phyloP scores from a whole-genome alignment of 2,797 vertebrate species.

The Hyperoplus immaculatus region DNA sequence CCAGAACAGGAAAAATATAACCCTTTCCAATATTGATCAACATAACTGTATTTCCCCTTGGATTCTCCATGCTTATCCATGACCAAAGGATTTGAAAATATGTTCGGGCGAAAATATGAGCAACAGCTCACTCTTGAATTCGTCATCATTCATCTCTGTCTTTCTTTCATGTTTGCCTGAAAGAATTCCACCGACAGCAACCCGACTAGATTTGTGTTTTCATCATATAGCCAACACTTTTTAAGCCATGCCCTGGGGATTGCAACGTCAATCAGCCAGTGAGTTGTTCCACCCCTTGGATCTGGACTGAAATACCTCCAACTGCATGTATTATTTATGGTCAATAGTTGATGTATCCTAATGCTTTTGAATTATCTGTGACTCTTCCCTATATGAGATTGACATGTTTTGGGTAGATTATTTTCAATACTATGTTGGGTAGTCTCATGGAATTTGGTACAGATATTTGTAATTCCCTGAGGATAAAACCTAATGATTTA shows the following conservation, averaged over 20 bases:
- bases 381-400: not conserved
- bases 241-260: not conserved
- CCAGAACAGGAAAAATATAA: not conserved
- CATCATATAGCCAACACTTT: not conserved
- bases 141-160: not conserved
- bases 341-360: not conserved
- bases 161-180: not conserved
- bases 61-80: not conserved
- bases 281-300: not conserved
- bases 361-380: not conserved
- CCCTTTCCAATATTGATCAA: not conserved
- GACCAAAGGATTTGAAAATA: not conserved
- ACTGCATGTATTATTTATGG: not conserved
- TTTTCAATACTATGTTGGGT: too few species aligned
- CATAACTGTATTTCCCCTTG: not conserved
- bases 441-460: not conserved
- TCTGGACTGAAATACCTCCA: not conserved
- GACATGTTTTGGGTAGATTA: not conserved
- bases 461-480: not conserved
- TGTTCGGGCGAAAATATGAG: not conserved
- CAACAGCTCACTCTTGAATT: not conserved
- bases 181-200: not conserved
- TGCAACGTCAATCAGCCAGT: not conserved
- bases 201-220: not conserved
- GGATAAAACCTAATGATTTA: not conserved